Conservation (phyloP, 2,113 vertebrate species). For the Hydropotes inermis region DNA sequence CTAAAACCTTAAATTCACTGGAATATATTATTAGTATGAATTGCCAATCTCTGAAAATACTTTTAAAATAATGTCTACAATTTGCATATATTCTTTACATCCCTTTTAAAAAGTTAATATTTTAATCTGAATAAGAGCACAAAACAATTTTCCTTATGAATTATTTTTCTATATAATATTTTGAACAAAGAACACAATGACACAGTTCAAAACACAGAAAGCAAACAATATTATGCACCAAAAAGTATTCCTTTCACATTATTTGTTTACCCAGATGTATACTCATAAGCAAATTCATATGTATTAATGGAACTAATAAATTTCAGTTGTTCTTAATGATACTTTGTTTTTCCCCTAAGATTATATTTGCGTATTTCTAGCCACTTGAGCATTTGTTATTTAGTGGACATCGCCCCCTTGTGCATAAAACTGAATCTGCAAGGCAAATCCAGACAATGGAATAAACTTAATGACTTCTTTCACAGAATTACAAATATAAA, state of each 20-base stretch:
- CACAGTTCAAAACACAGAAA: neutral
- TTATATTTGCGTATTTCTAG: neutral
- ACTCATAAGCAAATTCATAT: neutral
- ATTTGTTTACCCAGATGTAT: neutral
- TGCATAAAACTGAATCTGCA: slow-evolving; percentile 31
- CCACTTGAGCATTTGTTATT: neutral
- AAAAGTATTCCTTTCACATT: neutral
- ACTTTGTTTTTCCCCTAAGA: neutral
- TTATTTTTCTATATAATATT: neutral
- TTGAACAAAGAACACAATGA: neutral
- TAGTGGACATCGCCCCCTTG: slow-evolving; percentile 52
- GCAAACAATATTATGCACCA: neutral
- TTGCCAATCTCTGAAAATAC: neutral
- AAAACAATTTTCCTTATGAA: neutral
- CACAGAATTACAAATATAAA: neutral
- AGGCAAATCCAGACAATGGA: neutral
- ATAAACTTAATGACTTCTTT: neutral
- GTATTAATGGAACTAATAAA: neutral
- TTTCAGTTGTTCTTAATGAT: neutral
- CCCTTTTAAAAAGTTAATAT: neutral
- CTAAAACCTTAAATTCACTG: neutral
- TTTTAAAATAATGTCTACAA: neutral
- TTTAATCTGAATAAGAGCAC: neutral
- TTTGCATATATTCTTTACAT: neutral
- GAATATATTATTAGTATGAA: neutral